Percentiles rank a stretch among this genome's conserved stretches.
These are phyloP conservation scores for Eupithecia insigniata DNA, from an alignment of 2,888 invertebrate species.

Conservation along the genomic window DNA sequence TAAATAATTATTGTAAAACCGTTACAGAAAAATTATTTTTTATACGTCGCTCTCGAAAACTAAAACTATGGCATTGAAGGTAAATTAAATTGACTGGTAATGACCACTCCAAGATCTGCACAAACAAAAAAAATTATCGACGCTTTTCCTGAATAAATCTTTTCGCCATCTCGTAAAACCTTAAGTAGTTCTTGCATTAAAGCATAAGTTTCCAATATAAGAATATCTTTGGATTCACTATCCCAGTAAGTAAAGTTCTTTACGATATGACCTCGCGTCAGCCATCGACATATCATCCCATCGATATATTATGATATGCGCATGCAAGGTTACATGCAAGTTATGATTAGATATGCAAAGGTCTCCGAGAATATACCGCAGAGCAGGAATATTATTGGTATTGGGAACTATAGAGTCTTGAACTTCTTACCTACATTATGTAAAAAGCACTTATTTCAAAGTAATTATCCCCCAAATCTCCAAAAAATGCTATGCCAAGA, in stretches of 20 bases:
- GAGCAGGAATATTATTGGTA: conserved; percentile 3
- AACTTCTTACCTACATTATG: no score
- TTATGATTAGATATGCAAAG: conserved; percentile 30
- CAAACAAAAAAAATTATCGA: no score
- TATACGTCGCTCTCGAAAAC: no score
- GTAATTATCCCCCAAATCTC: not conserved
- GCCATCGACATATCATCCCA: conserved; percentile 17
- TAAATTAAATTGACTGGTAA: no score
- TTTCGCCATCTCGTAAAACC: not conserved
- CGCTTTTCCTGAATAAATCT: not conserved
- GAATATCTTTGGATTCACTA: not conserved
- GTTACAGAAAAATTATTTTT: no score
- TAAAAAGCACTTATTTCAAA: not conserved
- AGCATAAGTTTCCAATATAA: not conserved
- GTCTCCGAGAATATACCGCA: conserved; percentile 11
- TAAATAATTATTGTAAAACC: no score
- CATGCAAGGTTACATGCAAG: conserved; percentile 25
- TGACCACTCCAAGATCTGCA: no score
- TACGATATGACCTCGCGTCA: conserved; percentile 4
- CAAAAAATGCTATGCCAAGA: no score
- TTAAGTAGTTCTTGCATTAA: not conserved
- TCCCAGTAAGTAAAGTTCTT: not conserved
- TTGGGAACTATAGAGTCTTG: not conserved
- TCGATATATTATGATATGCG: conserved; percentile 21
- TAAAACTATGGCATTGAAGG: no score